Evolutionary conservation across 2,113 vertebrate species (phyloP), one percentile per base, ranked within the genome.

Genomic region (Leuciscus idus): DNA sequence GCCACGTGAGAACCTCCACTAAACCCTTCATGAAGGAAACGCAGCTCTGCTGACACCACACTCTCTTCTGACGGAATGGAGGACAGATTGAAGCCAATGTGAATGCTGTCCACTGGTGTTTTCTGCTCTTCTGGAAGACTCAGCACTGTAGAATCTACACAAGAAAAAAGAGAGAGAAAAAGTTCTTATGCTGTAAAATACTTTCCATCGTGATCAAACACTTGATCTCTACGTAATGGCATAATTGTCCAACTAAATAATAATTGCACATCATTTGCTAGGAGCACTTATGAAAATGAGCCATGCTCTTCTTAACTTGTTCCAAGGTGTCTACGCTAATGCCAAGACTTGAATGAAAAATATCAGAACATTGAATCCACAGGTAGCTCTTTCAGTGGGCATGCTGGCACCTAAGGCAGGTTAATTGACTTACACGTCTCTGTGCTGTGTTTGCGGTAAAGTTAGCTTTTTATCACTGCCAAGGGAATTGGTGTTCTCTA

Each of bases 81-180:
- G n/a, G 95, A 95, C 43, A 96, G 91, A 73, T 96, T 95, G 88
- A 96, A 96, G 78, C 90, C 89, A 84, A 96, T 94, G 87, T 92
- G 93, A 55, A 93, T 87, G 46, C 84, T 88, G 39, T 84, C 88
- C 17, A 87, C 87, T 73, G 88, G 52, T 33, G 59, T 81, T 43
- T 77, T 57, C 50, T 61, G 57, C 33, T 92, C 87, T 66, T 64
- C 87, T 62, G 86, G 76, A 64, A 85, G 68, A 43, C 89, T 90
- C 85, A 39, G 33, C 30, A 66, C 26, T 43, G 57, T 57, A 61
- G 57, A 84, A 72, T 80, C 88, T 72, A 36, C 83, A 83, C 52
- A 81, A 10, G 30, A 78, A n/a, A 72, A 57, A 79, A 15, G 30
- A 46, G 26, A 75, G 52, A 82, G 26, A 28, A 50, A 39, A 74